A percentile compares a stretch with the other conserved stretches of the same genome.
Evolutionary conservation across 2,888 invertebrate species (phyloP).

Genomic region (Bursaphelenchus okinawaensis): DNA sequence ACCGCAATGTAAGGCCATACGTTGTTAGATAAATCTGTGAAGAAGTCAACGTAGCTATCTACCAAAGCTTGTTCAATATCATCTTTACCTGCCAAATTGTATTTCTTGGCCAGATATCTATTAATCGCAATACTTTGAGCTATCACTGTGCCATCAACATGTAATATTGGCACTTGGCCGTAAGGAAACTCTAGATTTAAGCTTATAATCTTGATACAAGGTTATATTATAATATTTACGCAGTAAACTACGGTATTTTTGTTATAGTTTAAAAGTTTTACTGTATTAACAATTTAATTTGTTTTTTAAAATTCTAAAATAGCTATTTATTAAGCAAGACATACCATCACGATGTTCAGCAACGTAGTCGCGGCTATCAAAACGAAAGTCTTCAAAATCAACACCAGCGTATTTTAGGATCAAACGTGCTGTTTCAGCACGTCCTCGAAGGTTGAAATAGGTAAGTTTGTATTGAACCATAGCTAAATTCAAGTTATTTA

Average conservation of each 20-base stretch:
- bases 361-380: too few species aligned
- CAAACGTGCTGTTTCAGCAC: neutral
- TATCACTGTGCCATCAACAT: neutral
- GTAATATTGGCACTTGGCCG: neutral
- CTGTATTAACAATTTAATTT: too few species aligned
- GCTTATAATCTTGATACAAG: too few species aligned
- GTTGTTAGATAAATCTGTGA: neutral
- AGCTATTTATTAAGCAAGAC: too few species aligned
- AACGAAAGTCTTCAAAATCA: constrained; percentile 13
- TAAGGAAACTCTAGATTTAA: neutral
- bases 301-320: too few species aligned
- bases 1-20: neutral
- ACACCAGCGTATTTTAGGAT: constrained; percentile 15
- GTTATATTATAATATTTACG: too few species aligned
- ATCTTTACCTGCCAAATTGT: neutral
- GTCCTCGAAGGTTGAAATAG: constrained; percentile 11
- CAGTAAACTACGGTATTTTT: too few species aligned
- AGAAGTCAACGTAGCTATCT: neutral
- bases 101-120: too few species aligned
- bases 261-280: too few species aligned
- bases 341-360: too few species aligned
- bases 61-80: neutral
- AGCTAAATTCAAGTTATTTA: too few species aligned
- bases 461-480: too few species aligned
- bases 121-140: neutral